phyloP scores from a whole-genome alignment of 1,140 invertebrate genomes.

The Helicoverpa zea region DNA sequence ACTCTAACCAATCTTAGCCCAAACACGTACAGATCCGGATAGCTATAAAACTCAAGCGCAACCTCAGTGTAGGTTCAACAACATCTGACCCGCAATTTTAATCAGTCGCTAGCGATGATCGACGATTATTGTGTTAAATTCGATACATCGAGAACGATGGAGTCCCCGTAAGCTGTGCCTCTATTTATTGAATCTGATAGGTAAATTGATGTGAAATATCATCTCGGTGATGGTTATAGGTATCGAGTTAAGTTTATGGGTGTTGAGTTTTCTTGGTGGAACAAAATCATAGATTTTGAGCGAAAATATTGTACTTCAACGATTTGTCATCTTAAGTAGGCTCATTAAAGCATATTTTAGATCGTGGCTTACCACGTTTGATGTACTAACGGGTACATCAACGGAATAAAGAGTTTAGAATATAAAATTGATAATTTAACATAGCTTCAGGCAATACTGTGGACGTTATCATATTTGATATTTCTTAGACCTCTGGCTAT shows the following conservation, averaged over 20 bases:
- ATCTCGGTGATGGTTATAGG: neutral
- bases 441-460: neutral
- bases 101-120: slow-evolving; percentile 54
- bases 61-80: slow-evolving; percentile 42
- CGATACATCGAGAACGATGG: slow-evolving; percentile 36
- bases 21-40: slow-evolving; percentile 18
- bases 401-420: too few relatives aligned
- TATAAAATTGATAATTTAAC: too few relatives aligned
- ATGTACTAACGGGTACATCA: too few relatives aligned
- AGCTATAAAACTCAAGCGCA: slow-evolving; percentile 30
- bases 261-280: too few relatives aligned
- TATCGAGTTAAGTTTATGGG: neutral
- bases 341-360: too few relatives aligned
- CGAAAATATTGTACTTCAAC: too few relatives aligned
- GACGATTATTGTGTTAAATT: slow-evolving; percentile 55
- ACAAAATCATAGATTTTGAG: too few relatives aligned
- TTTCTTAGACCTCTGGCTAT: neutral
- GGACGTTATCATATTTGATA: neutral
- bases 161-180: slow-evolving; percentile 14
- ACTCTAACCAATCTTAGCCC: neutral
- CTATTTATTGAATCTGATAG: slow-evolving; percentile 37
- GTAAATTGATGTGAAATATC: slow-evolving; percentile 42
- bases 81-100: slow-evolving; percentile 53
- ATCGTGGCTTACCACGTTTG: too few relatives aligned
- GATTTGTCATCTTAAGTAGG: too few relatives aligned